Conservation (phyloP, 2,888 invertebrate genomes). For the Frankliniella intonsa region DNA sequence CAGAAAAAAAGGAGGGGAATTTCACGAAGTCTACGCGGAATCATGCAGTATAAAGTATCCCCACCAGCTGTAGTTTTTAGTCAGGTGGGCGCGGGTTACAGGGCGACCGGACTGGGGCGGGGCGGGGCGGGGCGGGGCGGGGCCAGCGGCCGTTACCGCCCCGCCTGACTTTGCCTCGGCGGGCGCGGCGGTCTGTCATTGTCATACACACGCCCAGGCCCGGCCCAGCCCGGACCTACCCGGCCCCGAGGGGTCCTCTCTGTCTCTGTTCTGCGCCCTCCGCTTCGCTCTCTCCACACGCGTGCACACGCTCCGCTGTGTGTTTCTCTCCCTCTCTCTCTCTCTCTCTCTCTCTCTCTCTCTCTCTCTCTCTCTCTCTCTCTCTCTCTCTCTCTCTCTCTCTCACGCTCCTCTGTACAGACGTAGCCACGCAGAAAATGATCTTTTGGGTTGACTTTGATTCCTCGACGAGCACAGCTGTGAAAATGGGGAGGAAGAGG, state of each 20-base stretch:
- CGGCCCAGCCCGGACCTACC: not conserved
- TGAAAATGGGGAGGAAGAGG: not conserved
- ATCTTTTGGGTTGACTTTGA: conserved; percentile 23
- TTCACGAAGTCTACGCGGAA: no score
- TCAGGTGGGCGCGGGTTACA: no score
- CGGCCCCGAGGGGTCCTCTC: no score
- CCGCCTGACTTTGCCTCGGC: not conserved
- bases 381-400: not conserved
- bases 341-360: not conserved
- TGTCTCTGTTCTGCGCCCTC: not conserved
- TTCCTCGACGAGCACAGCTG: not conserved
- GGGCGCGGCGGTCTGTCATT: not conserved
- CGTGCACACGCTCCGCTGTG: not conserved
- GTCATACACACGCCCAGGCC: not conserved
- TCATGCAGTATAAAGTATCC: no score
- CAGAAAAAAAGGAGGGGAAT: no score
- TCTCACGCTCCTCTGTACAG: not conserved
- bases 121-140: no score
- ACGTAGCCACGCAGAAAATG: conserved; percentile 24
- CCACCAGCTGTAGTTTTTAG: no score
- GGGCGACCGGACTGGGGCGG: no score
- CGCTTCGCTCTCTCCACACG: not conserved
- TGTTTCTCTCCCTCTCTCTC: not conserved
- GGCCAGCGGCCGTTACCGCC: no score
- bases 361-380: not conserved